Evolutionary conservation across 2,888 invertebrate genomes (phyloP), one percentile per base, ranked within the genome.

Genomic region (Eledone cirrhosa): DNA sequence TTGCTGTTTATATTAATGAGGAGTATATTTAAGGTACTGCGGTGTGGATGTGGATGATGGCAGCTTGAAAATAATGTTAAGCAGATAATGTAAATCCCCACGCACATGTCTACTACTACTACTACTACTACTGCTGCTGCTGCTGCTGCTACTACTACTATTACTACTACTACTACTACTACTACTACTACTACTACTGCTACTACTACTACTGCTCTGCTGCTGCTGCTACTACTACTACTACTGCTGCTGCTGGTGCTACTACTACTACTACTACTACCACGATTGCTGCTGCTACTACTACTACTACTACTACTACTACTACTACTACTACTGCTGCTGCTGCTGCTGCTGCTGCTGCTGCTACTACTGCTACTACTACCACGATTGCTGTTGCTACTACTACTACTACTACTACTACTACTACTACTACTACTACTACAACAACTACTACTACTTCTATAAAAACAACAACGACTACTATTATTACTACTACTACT

Each of bases 271-370:
- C n/a, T n/a, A n/a, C n/a, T n/a, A n/a, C n/a, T n/a, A n/a, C n/a
- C n/a, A n/a, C n/a, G n/a, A n/a, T n/a, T n/a, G n/a, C n/a, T n/a
- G n/a, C n/a, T n/a, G n/a, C n/a, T n/a, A 24, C 59, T 59, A 48
- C 77, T 77, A 48, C 77, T 77, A 48, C 53, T 77, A 77, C 77
- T 59, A 77, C 63, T 24, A 77, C 77, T 59, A 77, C 77, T 24
- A 77, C 77, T 59, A 53, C 77, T n/a, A 59, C 77, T n/a, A 77
- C 77, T 59, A 77, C 77, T 77, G 63, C 77, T 24, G 11, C 77
- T 59, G 13, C 63, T 24, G 31, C 63, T 59, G 63, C 29, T 59
- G 31, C 77, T 59, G 14, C 63, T 77, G 8, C 53, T 53, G n/a
- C 63, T 53, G 29, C 63, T 77, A 5, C 59, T 77, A 59, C 77